Percentiles rank a stretch among this genome's conserved stretches.
Evolutionary conservation across 2,888 invertebrate species (phyloP).

Genomic region (Agrilus mali): DNA sequence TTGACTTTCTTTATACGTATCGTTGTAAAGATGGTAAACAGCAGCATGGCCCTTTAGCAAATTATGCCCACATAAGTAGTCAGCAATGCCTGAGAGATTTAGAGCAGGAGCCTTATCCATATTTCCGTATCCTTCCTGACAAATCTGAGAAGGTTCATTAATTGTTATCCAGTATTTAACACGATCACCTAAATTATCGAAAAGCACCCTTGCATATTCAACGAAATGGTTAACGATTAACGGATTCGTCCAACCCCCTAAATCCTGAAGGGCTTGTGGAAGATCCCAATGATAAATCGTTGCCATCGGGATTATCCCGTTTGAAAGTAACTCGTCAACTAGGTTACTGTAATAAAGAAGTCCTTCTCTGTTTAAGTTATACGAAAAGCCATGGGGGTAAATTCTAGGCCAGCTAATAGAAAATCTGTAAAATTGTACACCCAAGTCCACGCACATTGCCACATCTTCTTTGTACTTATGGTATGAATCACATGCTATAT

Average conservation of each 20-base stretch:
- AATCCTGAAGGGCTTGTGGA: constrained; percentile 35
- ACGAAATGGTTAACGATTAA: constrained; percentile 40
- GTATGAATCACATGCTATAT: constrained; percentile 58
- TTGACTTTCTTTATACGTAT: constrained; percentile 22
- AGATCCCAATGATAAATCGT: constrained; percentile 41
- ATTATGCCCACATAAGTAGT: constrained; percentile 51
- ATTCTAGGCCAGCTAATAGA: constrained; percentile 67
- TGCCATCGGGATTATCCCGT: constrained; percentile 38
- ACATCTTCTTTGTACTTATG: constrained; percentile 52
- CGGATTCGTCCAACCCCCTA: constrained; percentile 37
- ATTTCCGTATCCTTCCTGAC: constrained; percentile 21
- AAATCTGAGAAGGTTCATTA: constrained; percentile 35
- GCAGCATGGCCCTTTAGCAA: constrained; percentile 33
- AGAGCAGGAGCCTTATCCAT: constrained; percentile 27
- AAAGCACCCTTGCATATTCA: constrained; percentile 40
- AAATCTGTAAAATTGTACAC: constrained; percentile 56
- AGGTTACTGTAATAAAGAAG: constrained; percentile 65
- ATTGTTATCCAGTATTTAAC: constrained; percentile 39
- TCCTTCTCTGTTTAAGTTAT: constrained; percentile 54
- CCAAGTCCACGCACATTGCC: constrained; percentile 46
- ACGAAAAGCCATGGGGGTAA: constrained; percentile 54
- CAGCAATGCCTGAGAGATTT: constrained; percentile 36
- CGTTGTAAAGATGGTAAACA: constrained; percentile 25
- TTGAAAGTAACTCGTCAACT: constrained; percentile 52
- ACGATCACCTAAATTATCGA: constrained; percentile 18